Conservation (phyloP, 2,888 invertebrate species). For the Volucella bombylans region DNA sequence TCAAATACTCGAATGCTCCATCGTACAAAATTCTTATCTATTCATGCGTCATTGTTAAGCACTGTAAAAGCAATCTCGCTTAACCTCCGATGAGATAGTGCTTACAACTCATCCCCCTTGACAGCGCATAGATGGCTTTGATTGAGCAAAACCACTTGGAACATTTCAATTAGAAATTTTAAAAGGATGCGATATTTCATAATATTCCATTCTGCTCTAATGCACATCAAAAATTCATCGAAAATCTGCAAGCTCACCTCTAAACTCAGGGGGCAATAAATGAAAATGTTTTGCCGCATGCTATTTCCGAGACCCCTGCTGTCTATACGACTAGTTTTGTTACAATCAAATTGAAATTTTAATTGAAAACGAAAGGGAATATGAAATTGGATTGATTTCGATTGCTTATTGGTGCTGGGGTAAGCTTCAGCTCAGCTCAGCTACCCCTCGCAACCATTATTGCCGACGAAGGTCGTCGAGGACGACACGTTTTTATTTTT, state of each 20-base stretch:
- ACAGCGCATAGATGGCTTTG: not conserved
- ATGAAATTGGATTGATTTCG: constrained; percentile 53
- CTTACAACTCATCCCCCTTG: not conserved
- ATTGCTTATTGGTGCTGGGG: not conserved
- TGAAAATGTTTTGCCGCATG: constrained; percentile 25
- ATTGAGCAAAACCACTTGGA: not conserved
- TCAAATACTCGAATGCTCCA: too few species aligned
- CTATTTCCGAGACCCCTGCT: not conserved
- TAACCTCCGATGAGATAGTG: not conserved
- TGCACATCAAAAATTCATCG: constrained; percentile 43
- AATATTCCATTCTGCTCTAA: constrained; percentile 44
- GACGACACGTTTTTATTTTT: not conserved
- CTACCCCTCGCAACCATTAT: too few species aligned
- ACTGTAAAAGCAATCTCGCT: too few species aligned
- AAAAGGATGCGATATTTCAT: constrained; percentile 43
- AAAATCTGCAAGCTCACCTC: constrained; percentile 42
- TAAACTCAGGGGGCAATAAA: constrained; percentile 49
- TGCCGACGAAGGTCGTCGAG: constrained; percentile 23
- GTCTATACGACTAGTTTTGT: too few species aligned
- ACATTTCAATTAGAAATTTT: constrained; percentile 37
- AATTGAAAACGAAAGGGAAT: constrained; percentile 67
- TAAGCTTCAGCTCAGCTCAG: not conserved
- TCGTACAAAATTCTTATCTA: too few species aligned
- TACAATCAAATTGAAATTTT: constrained; percentile 64
- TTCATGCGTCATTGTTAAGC: too few species aligned